These are phyloP conservation scores for Desoria tigrina DNA, from an alignment of 2,888 invertebrate species.

Conservation along the genomic window DNA sequence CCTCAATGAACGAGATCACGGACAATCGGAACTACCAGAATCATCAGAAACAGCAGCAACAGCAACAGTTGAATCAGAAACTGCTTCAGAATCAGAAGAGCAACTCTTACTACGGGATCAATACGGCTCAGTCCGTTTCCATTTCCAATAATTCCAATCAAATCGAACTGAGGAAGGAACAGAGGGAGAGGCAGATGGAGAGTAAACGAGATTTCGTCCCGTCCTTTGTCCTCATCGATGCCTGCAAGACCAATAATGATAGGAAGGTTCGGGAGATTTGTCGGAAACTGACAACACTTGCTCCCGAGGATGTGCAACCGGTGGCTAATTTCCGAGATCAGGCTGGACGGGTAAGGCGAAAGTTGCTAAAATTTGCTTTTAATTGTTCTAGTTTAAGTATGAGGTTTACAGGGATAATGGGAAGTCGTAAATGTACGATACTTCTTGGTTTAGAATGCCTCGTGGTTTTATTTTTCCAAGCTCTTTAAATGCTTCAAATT, in stretches of 20 bases:
- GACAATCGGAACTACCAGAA: slow-evolving; percentile 10
- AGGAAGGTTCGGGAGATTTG: slow-evolving; percentile 48
- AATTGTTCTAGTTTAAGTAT: too few species aligned
- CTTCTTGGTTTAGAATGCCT: too few species aligned
- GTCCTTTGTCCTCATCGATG: slow-evolving; percentile 47
- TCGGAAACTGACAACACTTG: slow-evolving; percentile 31
- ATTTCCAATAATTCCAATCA: slow-evolving; percentile 4
- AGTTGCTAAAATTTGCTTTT: too few species aligned
- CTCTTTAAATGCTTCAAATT: too few species aligned
- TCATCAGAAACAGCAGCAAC: slow-evolving; percentile 16
- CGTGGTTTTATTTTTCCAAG: too few species aligned
- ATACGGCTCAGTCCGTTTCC: background rate
- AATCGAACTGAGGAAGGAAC: background rate
- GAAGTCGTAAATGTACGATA: too few species aligned
- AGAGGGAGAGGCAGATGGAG: slow-evolving; percentile 11
- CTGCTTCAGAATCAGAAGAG: background rate
- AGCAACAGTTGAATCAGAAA: slow-evolving; percentile 9
- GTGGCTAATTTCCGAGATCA: slow-evolving; percentile 51
- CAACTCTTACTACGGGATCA: background rate
- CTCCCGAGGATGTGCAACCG: slow-evolving; percentile 40
- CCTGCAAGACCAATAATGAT: slow-evolving; percentile 42
- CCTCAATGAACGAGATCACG: slow-evolving; percentile 9
- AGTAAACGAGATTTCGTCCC: slow-evolving; percentile 42
- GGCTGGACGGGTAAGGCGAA: slow-evolving; percentile 50
- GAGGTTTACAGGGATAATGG: too few species aligned